phyloP scores from a whole-genome alignment of 30 jellyfish, hydroid and myxozoan species.

The Aurelia aurita region DNA sequence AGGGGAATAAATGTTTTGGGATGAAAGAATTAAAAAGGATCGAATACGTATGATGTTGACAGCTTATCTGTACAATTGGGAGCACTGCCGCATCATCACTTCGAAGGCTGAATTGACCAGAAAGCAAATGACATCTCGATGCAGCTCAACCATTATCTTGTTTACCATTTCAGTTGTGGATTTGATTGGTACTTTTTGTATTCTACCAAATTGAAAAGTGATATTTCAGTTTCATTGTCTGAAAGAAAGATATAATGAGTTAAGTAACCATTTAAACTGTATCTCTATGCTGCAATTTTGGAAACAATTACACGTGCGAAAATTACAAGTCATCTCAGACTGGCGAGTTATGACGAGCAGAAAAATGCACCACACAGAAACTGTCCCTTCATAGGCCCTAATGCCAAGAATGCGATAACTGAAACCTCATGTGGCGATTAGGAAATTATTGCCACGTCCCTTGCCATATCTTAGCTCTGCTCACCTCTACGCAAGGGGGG shows the following conservation, averaged over 20 bases:
- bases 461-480: not conserved
- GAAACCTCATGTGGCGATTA: not conserved
- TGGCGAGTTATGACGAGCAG: not conserved
- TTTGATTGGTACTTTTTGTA: slow-evolving; percentile 55
- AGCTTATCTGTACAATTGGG: no score
- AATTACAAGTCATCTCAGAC: no score
- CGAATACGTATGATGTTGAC: no score
- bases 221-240: slow-evolving; percentile 81
- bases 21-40: no score
- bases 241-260: not conserved
- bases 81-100: not conserved
- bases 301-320: no score
- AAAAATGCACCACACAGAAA: no score
- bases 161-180: slow-evolving; percentile 73
- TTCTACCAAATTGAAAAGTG: slow-evolving; percentile 71
- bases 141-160: not conserved
- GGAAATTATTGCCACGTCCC: not conserved
- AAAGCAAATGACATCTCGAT: no score
- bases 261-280: not conserved
- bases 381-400: not conserved
- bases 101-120: no score
- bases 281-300: no score
- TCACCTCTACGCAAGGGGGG: no score
- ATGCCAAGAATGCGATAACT: not conserved
- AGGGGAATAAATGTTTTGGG: no score